Evolutionary conservation across 2,113 vertebrate genomes (phyloP).

Genomic region (Neodontobutis hainanensis): DNA sequence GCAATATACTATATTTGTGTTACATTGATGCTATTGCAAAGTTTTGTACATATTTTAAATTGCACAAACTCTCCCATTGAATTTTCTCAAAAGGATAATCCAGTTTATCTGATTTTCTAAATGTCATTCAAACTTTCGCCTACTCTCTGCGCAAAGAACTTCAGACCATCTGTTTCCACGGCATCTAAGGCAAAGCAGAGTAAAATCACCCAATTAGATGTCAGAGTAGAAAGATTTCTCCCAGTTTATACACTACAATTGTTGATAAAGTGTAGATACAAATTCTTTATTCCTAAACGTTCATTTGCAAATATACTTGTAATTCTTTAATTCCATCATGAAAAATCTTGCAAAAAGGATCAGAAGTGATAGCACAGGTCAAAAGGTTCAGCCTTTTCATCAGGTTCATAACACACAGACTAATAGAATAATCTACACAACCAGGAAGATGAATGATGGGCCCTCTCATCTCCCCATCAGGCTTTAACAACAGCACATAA

Average conservation of each 20-base stretch:
- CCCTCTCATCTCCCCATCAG: conserved; percentile 25
- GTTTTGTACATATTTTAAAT: not conserved
- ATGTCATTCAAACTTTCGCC: conserved; percentile 17
- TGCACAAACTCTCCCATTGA: not conserved
- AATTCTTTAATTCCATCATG: not conserved
- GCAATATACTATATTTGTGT: not conserved
- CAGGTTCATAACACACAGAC: conserved; percentile 19
- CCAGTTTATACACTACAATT: not conserved
- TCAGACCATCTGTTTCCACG: conserved; percentile 13
- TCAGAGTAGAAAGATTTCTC: not conserved
- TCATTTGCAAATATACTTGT: not conserved
- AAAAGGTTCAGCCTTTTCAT: conserved; percentile 41
- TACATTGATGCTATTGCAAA: not conserved
- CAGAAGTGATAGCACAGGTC: conserved; percentile 20
- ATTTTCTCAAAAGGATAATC: conserved; percentile 12
- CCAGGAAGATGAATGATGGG: conserved; percentile 40
- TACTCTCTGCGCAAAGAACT: not conserved
- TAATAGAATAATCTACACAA: conserved; percentile 43
- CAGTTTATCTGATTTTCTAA: conserved; percentile 24
- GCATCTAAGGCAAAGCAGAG: not conserved
- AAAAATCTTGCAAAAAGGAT: conserved; percentile 9
- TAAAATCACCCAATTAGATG: conserved; percentile 6
- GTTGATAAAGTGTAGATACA: not conserved
- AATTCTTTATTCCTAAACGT: not conserved
- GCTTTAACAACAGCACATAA: conserved; percentile 56